phyloP scores from a whole-genome alignment of 2,797 vertebrate genomes.

The Ctenopoma kingsleyae region DNA sequence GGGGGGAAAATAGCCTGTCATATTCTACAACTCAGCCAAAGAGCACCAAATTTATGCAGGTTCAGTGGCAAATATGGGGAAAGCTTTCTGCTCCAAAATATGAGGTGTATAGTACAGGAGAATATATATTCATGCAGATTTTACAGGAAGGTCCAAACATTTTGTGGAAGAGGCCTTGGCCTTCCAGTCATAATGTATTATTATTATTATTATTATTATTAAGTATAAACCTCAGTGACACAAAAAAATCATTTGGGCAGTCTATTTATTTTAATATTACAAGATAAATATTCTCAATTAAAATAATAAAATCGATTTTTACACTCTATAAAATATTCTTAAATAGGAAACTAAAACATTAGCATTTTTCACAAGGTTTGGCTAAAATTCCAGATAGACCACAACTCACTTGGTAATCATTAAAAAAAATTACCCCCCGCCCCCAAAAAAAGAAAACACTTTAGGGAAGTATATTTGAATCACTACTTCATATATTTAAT shows the following conservation, averaged over 20 bases:
- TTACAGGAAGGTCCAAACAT: background rate
- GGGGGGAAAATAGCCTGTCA: constrained; percentile 59
- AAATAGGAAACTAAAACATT: background rate
- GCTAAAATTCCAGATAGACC: background rate
- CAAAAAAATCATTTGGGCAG: too few relatives aligned
- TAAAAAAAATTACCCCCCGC: too few relatives aligned
- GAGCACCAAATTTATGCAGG: constrained; percentile 18
- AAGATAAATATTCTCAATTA: background rate
- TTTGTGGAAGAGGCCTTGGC: constrained; percentile 22
- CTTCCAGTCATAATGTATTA: constrained; percentile 19
- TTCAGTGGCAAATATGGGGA: constrained; percentile 8
- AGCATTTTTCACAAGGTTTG: background rate
- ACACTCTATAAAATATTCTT: background rate
- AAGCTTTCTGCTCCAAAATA: background rate
- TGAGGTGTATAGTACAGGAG: background rate
- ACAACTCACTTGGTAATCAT: background rate
- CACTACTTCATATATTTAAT: background rate
- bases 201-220: background rate
- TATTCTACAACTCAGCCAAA: constrained; percentile 64
- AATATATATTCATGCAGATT: background rate
- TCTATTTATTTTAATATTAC: background rate
- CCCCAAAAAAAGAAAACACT: background rate
- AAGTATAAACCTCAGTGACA: background rate
- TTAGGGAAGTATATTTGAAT: background rate
- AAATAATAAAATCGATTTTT: background rate